These are phyloP conservation scores for Biston betularia DNA, from an alignment of 2,888 invertebrate genomes.

Conservation along the genomic window DNA sequence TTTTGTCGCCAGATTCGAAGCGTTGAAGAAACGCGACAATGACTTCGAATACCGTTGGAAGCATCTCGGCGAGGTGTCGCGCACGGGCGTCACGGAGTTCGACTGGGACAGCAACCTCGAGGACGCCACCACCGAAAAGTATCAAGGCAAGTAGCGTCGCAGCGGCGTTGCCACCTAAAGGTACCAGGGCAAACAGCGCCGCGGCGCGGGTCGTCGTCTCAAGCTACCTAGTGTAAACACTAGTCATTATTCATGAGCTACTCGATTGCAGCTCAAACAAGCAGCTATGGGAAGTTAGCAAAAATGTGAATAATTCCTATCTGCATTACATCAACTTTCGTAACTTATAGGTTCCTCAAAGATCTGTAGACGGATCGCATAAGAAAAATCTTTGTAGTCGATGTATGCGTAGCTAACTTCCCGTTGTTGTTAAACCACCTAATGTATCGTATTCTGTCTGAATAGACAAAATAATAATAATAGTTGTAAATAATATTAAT, in stretches of 20 bases:
- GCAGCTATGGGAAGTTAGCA: constrained; percentile 15
- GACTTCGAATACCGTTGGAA: constrained; percentile 94
- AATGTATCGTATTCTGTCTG: constrained; percentile 26
- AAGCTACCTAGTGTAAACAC: constrained; percentile 61
- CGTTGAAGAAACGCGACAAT: constrained; percentile 91
- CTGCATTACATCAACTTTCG: background rate
- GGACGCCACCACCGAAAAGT: constrained; percentile 86
- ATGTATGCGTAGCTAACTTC: constrained; percentile 14
- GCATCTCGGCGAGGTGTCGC: constrained; percentile 93
- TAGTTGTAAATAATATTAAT: constrained; percentile 34
- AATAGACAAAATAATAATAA: constrained; percentile 23
- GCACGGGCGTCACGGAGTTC: constrained; percentile 93
- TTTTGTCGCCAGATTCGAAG: constrained; percentile 89
- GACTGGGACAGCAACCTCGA: constrained; percentile 95
- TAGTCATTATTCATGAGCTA: constrained; percentile 58
- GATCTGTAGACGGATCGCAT: background rate
- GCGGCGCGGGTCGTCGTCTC: constrained; percentile 15
- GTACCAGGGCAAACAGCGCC: constrained; percentile 3
- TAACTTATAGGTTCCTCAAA: background rate
- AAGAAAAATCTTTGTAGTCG: background rate
- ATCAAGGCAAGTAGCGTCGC: constrained; percentile 72
- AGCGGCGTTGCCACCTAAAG: too few species aligned
- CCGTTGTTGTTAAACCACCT: constrained; percentile 10
- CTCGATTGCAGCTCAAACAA: constrained; percentile 34
- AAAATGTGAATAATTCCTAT: background rate